These are phyloP conservation scores for Phoxinus phoxinus DNA, from an alignment of 2,113 vertebrate genomes.

Conservation along the genomic window DNA sequence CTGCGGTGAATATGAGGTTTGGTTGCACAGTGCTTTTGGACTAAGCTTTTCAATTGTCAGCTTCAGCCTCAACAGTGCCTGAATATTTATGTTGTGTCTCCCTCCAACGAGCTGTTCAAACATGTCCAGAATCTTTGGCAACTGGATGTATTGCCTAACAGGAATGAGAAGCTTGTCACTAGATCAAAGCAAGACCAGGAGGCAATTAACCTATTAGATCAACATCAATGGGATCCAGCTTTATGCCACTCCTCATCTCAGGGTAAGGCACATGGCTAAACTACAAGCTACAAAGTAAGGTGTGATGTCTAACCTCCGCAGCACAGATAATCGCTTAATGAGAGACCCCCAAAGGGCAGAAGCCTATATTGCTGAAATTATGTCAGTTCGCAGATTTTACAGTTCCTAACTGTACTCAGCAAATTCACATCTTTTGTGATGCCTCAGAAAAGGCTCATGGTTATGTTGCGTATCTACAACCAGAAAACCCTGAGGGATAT, in stretches of 20 bases:
- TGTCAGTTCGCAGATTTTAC: not conserved
- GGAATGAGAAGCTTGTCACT: not conserved
- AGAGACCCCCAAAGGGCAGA: not conserved
- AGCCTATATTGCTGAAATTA: not conserved
- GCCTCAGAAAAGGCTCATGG: not conserved
- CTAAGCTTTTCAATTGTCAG: not conserved
- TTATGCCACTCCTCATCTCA: not conserved
- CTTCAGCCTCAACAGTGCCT: not conserved
- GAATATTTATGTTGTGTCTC: not conserved
- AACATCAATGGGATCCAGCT: not conserved
- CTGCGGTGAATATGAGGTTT: not conserved
- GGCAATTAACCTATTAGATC: not conserved
- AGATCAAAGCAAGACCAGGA: constrained; percentile 4
- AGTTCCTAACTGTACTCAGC: not conserved
- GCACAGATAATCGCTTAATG: not conserved
- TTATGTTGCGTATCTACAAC: not conserved
- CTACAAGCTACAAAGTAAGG: not conserved
- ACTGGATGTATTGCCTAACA: not conserved
- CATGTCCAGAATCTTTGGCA: constrained; percentile 43
- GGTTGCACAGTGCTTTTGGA: not conserved
- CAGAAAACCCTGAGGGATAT: not conserved
- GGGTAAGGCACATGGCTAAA: not conserved
- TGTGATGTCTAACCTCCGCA: not conserved
- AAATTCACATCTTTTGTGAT: not conserved
- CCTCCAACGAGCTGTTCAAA: not conserved